phyloP scores from a whole-genome alignment of 2,888 invertebrate species.

The Muschampia plurimacula region DNA sequence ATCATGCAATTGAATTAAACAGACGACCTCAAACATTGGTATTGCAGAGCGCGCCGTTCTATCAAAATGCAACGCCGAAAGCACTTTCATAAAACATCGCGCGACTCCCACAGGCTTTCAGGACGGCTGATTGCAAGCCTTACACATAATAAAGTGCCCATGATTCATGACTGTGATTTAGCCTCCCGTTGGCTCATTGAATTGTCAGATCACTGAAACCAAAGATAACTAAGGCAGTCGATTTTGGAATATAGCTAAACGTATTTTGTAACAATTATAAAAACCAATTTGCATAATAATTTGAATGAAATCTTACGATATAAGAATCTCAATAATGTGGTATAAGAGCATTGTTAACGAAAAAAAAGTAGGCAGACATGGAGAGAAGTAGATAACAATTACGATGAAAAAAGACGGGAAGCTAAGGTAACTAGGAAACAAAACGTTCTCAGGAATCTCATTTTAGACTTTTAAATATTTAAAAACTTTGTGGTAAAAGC shows the following conservation, averaged over 20 bases:
- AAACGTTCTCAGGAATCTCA: neutral
- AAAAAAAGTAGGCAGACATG: no score
- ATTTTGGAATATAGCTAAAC: neutral
- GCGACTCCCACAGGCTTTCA: slow-evolving; percentile 67
- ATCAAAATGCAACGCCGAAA: slow-evolving; percentile 45
- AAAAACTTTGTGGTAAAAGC: slow-evolving; percentile 17
- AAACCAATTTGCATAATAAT: no score
- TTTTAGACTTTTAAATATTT: slow-evolving; percentile 21
- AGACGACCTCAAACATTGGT: slow-evolving; percentile 63
- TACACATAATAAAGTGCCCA: slow-evolving; percentile 51
- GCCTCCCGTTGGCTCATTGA: slow-evolving; percentile 32
- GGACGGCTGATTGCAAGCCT: slow-evolving; percentile 53
- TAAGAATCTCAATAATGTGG: no score
- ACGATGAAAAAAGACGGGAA: neutral
- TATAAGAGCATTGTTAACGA: no score
- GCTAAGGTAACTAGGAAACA: neutral
- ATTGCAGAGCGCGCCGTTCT: slow-evolving; percentile 47
- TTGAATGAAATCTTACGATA: no score
- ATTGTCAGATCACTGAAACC: slow-evolving; percentile 28
- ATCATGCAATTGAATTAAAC: slow-evolving; percentile 31
- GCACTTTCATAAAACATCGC: slow-evolving; percentile 73
- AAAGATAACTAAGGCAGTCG: slow-evolving; percentile 9
- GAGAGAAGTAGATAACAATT: no score
- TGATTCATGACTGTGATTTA: slow-evolving; percentile 42
- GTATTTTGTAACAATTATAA: no score